Evolutionary conservation across 2,888 invertebrate genomes (phyloP), one percentile per base, ranked within the genome.

Genomic region (Apantesis nais): DNA sequence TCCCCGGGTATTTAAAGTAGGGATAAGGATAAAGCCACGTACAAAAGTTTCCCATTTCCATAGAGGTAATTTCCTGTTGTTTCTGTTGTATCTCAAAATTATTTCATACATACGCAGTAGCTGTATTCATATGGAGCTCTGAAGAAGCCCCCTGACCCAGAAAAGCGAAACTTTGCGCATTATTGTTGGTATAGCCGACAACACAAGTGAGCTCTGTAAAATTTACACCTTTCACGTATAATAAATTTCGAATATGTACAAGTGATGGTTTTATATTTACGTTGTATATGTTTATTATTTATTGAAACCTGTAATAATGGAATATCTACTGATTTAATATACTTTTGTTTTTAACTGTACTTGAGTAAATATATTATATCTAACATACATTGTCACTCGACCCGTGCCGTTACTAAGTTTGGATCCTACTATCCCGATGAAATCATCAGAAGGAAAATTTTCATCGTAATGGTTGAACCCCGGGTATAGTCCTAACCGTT

Each of bases 131-230:
- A 79, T 78, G 76, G 62, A 78, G 76, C 78, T 80, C 71, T 78
- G 75, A 78, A 74, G 78, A 79, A 81, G 78, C 79, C 78, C 80
- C 80, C 79, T 82, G 78, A 85, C 83, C 85, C 78, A 81, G 78
- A 83, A 84, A 82, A 82, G 83, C 79, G 77, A 85, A 87, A 87
- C 86, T 87, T 87, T 85, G 80, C 79, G 79, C 83, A 83, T 87
- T 86, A 87, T 82, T 82, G 79, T 83, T 72, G 71, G 83, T 84
- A 83, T 75, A 76, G 76, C 81, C 84, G 83, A 82, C 84, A 81
- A 83, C 85, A 82, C 76, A 80, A 83, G 78, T 76, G 78, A 74
- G 77, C 76, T 76, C 80, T 77, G 77, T 73, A 78, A 77, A 80
- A 77, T 75, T 75, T 74, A 75, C 77, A 78, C 76, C 76, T 78